These are phyloP conservation scores for Amitus sp. DNA, from an alignment of 2,888 invertebrate species.

Conservation along the genomic window DNA sequence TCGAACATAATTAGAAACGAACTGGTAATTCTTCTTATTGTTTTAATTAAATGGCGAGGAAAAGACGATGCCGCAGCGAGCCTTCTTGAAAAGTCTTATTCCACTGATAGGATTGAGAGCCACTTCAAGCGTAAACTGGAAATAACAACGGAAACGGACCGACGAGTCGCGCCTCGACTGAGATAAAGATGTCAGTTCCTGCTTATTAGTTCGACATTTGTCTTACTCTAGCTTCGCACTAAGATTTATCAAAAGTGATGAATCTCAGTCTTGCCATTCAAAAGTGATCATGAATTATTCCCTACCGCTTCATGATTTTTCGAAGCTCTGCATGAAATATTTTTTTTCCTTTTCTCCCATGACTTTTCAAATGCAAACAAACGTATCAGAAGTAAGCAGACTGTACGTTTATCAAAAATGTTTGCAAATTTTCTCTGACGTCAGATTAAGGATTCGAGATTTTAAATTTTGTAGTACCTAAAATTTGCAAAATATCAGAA, in stretches of 20 bases:
- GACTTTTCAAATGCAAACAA: no score
- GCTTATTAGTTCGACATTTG: constrained; percentile 56
- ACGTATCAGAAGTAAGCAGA: no score
- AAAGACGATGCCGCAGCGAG: constrained; percentile 46
- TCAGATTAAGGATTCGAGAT: no score
- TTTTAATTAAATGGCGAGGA: constrained; percentile 60
- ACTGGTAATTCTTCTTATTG: constrained; percentile 56
- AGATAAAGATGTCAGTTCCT: constrained; percentile 58
- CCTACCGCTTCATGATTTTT: no score
- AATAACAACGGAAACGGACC: constrained; percentile 61
- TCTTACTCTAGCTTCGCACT: constrained; percentile 45
- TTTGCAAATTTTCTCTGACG: no score
- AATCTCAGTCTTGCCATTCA: neutral
- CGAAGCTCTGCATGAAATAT: no score
- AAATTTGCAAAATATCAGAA: no score
- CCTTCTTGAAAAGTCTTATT: constrained; percentile 48
- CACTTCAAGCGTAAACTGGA: constrained; percentile 62
- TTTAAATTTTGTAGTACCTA: no score
- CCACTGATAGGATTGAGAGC: constrained; percentile 61
- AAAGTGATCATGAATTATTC: no score
- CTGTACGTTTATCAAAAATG: no score
- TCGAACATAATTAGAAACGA: constrained; percentile 66
- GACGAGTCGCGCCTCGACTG: constrained; percentile 59
- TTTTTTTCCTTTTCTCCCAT: no score
- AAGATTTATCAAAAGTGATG: no score